Evolutionary conservation across 2,113 vertebrate species (phyloP), one percentile per base, ranked within the genome.

Genomic region (Gorsachius goisagi): DNA sequence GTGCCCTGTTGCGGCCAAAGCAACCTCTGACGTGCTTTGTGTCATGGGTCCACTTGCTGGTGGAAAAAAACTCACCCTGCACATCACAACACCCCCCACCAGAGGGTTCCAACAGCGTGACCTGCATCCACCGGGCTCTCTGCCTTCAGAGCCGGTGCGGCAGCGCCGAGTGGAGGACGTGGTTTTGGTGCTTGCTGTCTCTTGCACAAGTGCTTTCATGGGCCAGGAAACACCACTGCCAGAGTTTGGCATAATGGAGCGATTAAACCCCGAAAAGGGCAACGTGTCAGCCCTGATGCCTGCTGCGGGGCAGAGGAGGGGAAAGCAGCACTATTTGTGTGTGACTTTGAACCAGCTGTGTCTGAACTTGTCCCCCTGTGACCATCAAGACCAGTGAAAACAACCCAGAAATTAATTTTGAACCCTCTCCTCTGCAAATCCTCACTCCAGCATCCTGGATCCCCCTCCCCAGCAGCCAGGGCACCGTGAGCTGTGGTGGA

Each of bases 1-100:
- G 1, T 62, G 55, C 37, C 24, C 35, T 2, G 0, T 17, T 1
- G 0, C 0, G 0, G 24, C 30, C 60, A 41, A 50, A 45, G 58
- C 1, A 2, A 53, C 32, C 39, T 52, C 35, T 30, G 44, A 8
- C 5, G 7, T 21, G 5, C 12, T 3, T 27, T 1, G 1, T 0
- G 0, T 62, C 63, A 23, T 19, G 12, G 37, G 24, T 18, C 23
- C 32, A 2, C 0, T 1, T 22, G 45, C 26, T 18, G 15, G 9
- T 45, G 50, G 37, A 53, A 32, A 45, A 79, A 71, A 11, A 8
- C 5, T 74, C 50, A 24, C 24, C 44, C 11, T 2, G 1, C 19
- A 1, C 28, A 5, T 9, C 1, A 6, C 20, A 11, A 1, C 0
- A 1, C 33, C 11, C 37, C 15, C 4, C 15, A 9, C 67, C 27